A percentile compares a stretch with the other conserved stretches of the same genome.
phyloP scores from a whole-genome alignment of 2,113 vertebrate species.

The Paratilapia polleni region DNA sequence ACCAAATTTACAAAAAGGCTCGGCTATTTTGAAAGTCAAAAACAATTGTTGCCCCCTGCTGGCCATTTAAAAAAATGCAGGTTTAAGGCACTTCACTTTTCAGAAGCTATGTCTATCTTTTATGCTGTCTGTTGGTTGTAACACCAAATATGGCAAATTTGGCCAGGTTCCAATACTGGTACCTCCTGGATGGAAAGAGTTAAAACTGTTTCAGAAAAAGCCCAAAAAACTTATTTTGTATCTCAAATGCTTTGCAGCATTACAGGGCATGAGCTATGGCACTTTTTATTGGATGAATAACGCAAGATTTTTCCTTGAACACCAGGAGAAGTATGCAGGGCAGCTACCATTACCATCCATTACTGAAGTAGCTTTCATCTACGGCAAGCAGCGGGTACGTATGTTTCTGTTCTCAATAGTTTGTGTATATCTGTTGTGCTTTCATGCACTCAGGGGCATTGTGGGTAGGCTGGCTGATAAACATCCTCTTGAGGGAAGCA shows the following conservation, averaged over 20 bases:
- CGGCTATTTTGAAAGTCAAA: no score
- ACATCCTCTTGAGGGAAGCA: slow-evolving; percentile 52
- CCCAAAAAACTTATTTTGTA: background rate
- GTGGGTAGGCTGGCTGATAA: slow-evolving; percentile 53
- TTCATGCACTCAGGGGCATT: slow-evolving; percentile 42
- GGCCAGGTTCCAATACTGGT: no score
- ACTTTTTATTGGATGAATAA: slow-evolving; percentile 75
- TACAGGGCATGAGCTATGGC: background rate
- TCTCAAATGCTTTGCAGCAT: background rate
- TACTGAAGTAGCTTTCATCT: slow-evolving; percentile 82
- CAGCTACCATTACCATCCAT: slow-evolving; percentile 85
- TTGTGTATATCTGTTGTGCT: background rate
- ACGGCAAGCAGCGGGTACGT: background rate
- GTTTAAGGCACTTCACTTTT: no score
- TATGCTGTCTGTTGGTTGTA: no score
- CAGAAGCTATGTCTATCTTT: no score
- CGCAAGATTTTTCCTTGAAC: slow-evolving; percentile 88
- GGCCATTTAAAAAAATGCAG: no score
- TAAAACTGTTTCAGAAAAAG: no score
- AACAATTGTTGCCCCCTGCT: no score
- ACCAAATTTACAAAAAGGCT: no score
- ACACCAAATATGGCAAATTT: no score
- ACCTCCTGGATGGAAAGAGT: no score
- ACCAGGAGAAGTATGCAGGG: slow-evolving; percentile 80
- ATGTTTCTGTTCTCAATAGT: slow-evolving; percentile 14